These are phyloP conservation scores for Mirounga angustirostris DNA, from an alignment of 2,113 vertebrate genomes.

Conservation along the genomic window DNA sequence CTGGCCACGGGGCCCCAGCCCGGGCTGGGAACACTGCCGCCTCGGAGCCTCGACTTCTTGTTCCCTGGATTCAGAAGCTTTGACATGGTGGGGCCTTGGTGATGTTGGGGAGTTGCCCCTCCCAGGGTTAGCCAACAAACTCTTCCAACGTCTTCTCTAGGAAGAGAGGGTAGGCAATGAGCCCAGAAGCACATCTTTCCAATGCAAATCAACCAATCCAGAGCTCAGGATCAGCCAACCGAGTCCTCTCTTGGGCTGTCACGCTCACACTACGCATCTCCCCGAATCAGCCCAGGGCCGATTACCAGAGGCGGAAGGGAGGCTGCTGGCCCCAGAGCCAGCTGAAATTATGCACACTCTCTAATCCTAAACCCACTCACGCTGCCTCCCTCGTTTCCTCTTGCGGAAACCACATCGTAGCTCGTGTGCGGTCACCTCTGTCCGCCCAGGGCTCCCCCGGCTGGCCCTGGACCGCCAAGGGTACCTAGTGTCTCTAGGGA, in stretches of 20 bases:
- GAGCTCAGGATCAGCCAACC: not conserved
- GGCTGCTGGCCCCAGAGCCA: not conserved
- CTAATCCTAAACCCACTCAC: not conserved
- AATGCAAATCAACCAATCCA: not conserved
- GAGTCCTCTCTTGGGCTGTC: not conserved
- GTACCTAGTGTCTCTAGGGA: not conserved
- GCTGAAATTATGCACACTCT: too few relatives aligned
- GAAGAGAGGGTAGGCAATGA: not conserved
- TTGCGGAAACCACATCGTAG: not conserved
- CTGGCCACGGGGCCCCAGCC: too few relatives aligned
- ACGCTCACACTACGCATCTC: not conserved
- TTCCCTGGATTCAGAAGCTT: not conserved
- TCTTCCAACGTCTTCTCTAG: not conserved
- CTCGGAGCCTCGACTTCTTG: accelerated
- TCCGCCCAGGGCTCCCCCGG: not conserved
- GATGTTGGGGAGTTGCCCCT: not conserved
- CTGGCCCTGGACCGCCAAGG: accelerated
- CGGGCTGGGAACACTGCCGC: accelerated
- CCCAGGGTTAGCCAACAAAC: not conserved
- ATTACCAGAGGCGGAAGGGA: accelerated
- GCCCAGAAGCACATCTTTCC: not conserved
- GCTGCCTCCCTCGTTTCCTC: not conserved
- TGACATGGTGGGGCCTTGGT: not conserved
- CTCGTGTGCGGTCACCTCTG: not conserved
- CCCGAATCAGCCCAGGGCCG: too few relatives aligned